Conservation (phyloP, 2,888 invertebrate species). For the Dryobota labecula region DNA sequence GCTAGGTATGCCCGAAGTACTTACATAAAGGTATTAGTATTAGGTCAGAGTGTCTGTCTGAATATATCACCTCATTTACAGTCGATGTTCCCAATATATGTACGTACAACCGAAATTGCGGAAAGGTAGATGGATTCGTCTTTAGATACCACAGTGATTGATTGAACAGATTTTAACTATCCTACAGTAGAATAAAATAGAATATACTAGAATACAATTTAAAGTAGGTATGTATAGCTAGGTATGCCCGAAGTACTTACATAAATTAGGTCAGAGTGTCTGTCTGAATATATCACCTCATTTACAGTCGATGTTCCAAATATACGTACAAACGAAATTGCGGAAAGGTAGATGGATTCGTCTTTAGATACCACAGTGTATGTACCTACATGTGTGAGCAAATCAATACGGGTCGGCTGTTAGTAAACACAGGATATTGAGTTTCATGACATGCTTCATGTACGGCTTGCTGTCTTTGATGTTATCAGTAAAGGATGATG, state of each 20-base stretch:
- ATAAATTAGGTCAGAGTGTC: not conserved
- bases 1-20: not conserved
- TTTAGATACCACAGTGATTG: constrained; percentile 1
- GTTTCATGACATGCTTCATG: constrained; percentile 46
- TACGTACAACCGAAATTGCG: not conserved
- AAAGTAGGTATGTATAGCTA: not conserved
- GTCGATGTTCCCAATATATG: not conserved
- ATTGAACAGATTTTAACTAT: not conserved
- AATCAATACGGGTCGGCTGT: constrained; percentile 29
- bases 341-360: not conserved
- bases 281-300: not conserved
- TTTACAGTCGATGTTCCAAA: not conserved
- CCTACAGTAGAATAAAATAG: not conserved
- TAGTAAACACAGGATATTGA: constrained; percentile 49
- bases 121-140: constrained; percentile 1
- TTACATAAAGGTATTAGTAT: too few species aligned
- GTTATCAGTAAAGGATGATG: constrained; percentile 35
- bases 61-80: not conserved
- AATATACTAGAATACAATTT: not conserved
- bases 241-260: not conserved
- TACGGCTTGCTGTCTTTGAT: constrained; percentile 42
- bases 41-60: not conserved
- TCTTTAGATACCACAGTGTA: not conserved
- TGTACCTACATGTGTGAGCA: constrained; percentile 10
- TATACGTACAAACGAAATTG: constrained; percentile 1